Base-by-base conservation (phyloP, 1,140 invertebrate genomes). In the Leptinotarsa lineolata region DNA sequence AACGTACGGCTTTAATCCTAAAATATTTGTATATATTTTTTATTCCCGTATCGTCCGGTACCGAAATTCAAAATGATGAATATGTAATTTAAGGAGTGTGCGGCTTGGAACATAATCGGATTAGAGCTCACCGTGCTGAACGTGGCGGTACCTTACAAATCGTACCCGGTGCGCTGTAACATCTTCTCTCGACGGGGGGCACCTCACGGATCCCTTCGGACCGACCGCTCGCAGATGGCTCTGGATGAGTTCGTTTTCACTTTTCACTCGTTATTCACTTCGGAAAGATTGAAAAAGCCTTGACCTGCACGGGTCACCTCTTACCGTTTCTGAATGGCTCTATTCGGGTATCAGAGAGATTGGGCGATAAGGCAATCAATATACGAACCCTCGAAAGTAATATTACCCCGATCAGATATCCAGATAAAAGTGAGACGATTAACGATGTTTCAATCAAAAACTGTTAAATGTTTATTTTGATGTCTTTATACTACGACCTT, bases 91-190 rank as follows among this genome's bases (percentile, higher is more conserved):
- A 66, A 66, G 64, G 64, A 66, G 64, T 66, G 64, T 66, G 64
- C 64, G 64, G 22, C 39, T 46, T 66, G 16, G 44, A 24, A 46
- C 22, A 39, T 66, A 66, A 66, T 30, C 64, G 64, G 64, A 66
- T 66, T 66, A 66, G 64, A n/a, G 30, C 39, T 30, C 24, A 44
- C 64, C 64, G 30, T 66, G 64, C 64, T 66, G 39, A 66, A 66
- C 64, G 64, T 66, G 64, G 22, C 64, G 64, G 64, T 66, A 39
- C 64, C 30, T 66, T 66, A 66, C 64, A 66, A 66, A 66, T 66
- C 30, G 64, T 15, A 39, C 64, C 64, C 39, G 64, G 64, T 66
- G 64, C 39, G 64, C 15, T 39, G 64, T 39, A 66, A 22, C 24
- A 30, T 30, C 39, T 30, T 30, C 39, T 30, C 11, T 30, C 12